Evolutionary conservation across 2,888 invertebrate genomes (phyloP).

Genomic region (Terebella lapidaria): DNA sequence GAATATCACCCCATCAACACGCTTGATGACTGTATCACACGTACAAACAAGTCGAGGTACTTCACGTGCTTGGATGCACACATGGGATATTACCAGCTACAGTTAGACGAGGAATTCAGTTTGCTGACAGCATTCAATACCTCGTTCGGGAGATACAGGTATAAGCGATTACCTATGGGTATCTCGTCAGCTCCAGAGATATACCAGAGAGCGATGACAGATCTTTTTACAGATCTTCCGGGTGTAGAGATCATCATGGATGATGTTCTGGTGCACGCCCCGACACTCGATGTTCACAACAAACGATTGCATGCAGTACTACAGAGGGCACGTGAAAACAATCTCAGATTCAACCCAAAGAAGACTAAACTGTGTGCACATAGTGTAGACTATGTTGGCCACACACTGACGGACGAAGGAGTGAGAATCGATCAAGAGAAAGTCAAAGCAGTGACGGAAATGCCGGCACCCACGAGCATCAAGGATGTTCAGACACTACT

Average conservation of each 20-base stretch:
- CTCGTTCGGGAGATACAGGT: slow-evolving; percentile 8
- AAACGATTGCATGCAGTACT: not conserved
- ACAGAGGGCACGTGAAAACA: not conserved
- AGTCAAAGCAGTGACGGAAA: not conserved
- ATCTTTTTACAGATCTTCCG: not conserved
- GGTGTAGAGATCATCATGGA: slow-evolving; percentile 1
- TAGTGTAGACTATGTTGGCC: slow-evolving; percentile 2
- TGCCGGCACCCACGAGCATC: slow-evolving; percentile 8
- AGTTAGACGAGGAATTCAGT: not conserved
- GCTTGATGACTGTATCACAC: not conserved
- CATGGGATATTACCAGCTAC: slow-evolving; percentile 7
- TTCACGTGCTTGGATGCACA: slow-evolving; percentile 5
- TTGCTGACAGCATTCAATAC: slow-evolving; percentile 6
- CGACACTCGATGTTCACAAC: not conserved
- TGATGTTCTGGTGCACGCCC: slow-evolving; percentile 4
- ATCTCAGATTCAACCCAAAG: slow-evolving; percentile 1
- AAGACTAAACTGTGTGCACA: not conserved
- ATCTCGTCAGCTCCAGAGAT: slow-evolving; percentile 8
- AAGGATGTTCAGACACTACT: slow-evolving; percentile 5
- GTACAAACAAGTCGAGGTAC: not conserved
- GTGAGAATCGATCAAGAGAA: slow-evolving; percentile 1
- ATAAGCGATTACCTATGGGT: slow-evolving; percentile 6
- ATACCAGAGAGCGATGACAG: slow-evolving; percentile 9
- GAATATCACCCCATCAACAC: slow-evolving; percentile 8
- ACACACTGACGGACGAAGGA: slow-evolving; percentile 3